Base-by-base conservation (phyloP, 2,797 vertebrate genomes). In the Sciaenops ocellatus region DNA sequence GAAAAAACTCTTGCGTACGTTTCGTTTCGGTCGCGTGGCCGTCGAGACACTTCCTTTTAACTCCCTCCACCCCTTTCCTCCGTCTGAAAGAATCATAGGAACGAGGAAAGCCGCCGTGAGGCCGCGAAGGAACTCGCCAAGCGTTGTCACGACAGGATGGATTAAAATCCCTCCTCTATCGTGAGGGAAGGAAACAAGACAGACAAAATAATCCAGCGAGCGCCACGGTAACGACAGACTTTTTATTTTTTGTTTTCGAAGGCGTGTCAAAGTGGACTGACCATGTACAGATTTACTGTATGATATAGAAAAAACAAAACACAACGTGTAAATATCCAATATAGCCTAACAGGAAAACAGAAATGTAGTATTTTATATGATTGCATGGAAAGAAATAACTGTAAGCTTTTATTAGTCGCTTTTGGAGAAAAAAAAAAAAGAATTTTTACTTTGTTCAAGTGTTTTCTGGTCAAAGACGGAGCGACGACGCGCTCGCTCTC, bases 341-440 rank as follows among this genome's bases (percentile, higher is more conserved):
- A 96, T 97, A 96, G 95, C 95, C 95, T 96, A 96, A 97, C 96
- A 94, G 93, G 95, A 95, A 38, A 96, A 95, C 92, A 95, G 94
- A 93, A 94, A 91, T 87, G 92, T 94, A 96, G 95, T 95, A 96
- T 97, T 97, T 97, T 99, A 96, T 98, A 97, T 96, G 95, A 96
- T 90, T 96, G 97, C 97, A 98, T 97, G 93, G 86, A 90, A 93
- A 92, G 95, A 94, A 38, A 96, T 91, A 94, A 96, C 92, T 90
- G 95, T 97, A 96, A 93, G 95, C 94, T 95, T 95, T 95, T 94
- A 92, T 95, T 96, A 96, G 94, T 96, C 95, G 94, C 93, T 96
- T 96, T 96, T 94, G 93, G 34, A 38, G 34, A 38, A 38, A 38
- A 38, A 30, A 34, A 94, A 96, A 94, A 90, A 77, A 41, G 48